These are phyloP conservation scores for Babylonia areolata DNA, from an alignment of 1,140 invertebrate species.

Conservation along the genomic window DNA sequence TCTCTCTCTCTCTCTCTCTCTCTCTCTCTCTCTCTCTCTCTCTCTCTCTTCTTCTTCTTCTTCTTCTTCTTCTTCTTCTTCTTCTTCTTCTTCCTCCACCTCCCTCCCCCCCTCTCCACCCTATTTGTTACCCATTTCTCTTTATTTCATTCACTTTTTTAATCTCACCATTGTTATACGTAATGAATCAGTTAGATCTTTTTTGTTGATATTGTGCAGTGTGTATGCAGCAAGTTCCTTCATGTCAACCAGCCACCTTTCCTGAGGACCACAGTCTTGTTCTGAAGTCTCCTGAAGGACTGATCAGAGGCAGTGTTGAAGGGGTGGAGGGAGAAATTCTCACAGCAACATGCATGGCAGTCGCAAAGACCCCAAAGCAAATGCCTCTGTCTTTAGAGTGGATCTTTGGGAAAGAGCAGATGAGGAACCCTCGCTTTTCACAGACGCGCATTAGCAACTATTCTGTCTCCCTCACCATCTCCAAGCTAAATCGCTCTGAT, in stretches of 20 bases:
- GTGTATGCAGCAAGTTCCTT: neutral
- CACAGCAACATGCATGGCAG: constrained; percentile 7
- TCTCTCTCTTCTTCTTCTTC: no score
- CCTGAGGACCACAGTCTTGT: neutral
- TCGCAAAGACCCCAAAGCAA: neutral
- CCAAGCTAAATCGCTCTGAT: constrained; percentile 32
- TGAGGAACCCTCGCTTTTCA: neutral
- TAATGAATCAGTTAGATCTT: no score
- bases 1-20: no score
- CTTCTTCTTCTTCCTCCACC: no score
- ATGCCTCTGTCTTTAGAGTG: constrained; percentile 13
- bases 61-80: no score
- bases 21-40: no score
- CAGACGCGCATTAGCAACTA: constrained; percentile 2
- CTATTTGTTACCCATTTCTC: no score
- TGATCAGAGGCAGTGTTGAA: neutral
- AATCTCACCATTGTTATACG: no score
- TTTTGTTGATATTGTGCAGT: neutral
- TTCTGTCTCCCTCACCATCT: constrained; percentile 12
- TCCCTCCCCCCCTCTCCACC: no score
- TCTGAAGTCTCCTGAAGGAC: neutral
- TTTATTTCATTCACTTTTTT: no score
- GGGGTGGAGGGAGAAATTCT: constrained; percentile 21
- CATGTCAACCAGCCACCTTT: neutral
- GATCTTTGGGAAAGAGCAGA: neutral